Base-by-base conservation (phyloP, 2,888 invertebrate genomes). In the Tinea semifulvella region DNA sequence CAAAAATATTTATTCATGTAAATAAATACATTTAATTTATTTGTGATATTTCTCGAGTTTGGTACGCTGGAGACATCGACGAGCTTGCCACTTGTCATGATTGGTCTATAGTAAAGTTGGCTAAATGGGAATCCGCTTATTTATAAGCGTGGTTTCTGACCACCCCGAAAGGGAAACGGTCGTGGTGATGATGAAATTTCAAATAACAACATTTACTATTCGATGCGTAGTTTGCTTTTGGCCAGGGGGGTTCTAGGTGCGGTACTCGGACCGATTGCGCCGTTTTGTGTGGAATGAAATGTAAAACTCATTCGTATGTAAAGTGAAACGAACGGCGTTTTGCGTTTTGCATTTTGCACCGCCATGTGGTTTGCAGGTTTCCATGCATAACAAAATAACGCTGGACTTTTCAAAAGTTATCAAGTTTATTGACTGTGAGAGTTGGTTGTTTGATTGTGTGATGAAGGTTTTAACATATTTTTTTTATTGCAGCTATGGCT, bases 301-400 rank as follows among this genome's bases (percentile, higher is more conserved):
- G 57, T 52, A 55, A 57, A 56, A 54, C 45, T 49, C 53, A 52
- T 49, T 56, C 52, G 44, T 16, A 52, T 55, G 58, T 56, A 52
- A 57, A 59, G 50, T 48, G 52, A 44, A 52, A 51, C 47, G 55
- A 53, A 50, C 52, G 40, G 45, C 52, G 52, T 56, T 56, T 52
- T 52, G n/a, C n/a, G n/a, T n/a, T n/a, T 38, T 38, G 20, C 22
- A 13, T 22, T 38, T 38, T 38, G 19, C 40, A 22, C 40, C n/a
- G 14, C 40, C 40, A 40, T 40, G 40, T 18, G 40, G 40, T 22
- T 22, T 36, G 31, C 18, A 40, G 40, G 22, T 40, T 40, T 40
- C 40, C 40, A 40, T 40, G 40, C 40, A 40, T 40, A 40, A 22
- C 40, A 40, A 40, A 40, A 40, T 40, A 40, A 22, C 17, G 40